Percentiles rank a stretch among this genome's conserved stretches.
Evolutionary conservation across 2,888 invertebrate species (phyloP).

Genomic region (Drosophila mayaguana): DNA sequence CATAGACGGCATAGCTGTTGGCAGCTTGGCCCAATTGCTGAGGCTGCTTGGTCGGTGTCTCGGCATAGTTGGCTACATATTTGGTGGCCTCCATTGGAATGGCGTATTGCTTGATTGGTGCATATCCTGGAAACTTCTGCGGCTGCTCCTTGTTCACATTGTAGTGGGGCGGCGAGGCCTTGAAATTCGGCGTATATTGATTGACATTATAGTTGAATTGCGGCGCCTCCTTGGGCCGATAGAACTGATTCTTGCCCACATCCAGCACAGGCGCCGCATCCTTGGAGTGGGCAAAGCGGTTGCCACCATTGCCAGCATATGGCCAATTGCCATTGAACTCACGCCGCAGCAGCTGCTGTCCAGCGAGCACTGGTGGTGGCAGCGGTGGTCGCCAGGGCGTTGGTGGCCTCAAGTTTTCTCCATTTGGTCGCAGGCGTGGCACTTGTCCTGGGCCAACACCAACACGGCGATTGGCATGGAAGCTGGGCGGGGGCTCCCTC

Average conservation of each 20-base stretch:
- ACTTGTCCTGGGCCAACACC: slow-evolving; percentile 41
- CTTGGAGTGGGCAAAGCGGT: slow-evolving; percentile 68
- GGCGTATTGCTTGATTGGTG: slow-evolving; percentile 64
- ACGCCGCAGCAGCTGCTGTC: slow-evolving; percentile 68
- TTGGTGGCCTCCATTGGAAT: slow-evolving; percentile 63
- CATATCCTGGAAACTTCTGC: slow-evolving; percentile 46
- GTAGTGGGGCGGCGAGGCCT: slow-evolving; percentile 81
- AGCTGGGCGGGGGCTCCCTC: slow-evolving; percentile 48
- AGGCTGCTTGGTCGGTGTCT: slow-evolving; percentile 36
- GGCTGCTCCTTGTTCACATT: slow-evolving; percentile 69
- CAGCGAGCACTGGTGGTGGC: slow-evolving; percentile 45
- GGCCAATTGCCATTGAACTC: slow-evolving; percentile 61
- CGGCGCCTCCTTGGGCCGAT: slow-evolving; percentile 47
- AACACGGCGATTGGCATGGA: slow-evolving; percentile 45
- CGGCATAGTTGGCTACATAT: slow-evolving; percentile 22
- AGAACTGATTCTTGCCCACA: slow-evolving; percentile 68
- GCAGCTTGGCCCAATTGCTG: slow-evolving; percentile 39
- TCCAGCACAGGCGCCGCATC: slow-evolving; percentile 62
- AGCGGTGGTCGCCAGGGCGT: slow-evolving; percentile 38
- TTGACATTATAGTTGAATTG: slow-evolving; percentile 55
- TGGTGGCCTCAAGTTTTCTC: slow-evolving; percentile 58
- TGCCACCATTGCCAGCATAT: slow-evolving; percentile 51
- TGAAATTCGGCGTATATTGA: slow-evolving; percentile 76
- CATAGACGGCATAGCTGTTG: slow-evolving; percentile 74
- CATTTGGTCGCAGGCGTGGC: slow-evolving; percentile 60